A percentile compares a stretch with the other conserved stretches of the same genome.
Evolutionary conservation across 2,888 invertebrate species (phyloP).

Genomic region (Agrypnus murinus): DNA sequence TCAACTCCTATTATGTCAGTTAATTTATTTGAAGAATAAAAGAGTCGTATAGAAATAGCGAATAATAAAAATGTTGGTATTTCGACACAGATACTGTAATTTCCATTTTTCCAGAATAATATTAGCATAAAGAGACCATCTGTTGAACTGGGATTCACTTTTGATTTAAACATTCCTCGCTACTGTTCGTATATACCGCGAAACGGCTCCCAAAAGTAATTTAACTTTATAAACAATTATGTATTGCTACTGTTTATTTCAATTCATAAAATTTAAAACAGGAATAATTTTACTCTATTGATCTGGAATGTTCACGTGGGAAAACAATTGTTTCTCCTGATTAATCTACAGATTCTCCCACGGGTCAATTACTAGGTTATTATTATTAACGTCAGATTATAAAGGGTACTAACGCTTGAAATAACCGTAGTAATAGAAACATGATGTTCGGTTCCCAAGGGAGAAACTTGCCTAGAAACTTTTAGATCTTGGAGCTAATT

Average conservation of each 20-base stretch:
- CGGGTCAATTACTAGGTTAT: no score
- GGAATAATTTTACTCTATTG: no score
- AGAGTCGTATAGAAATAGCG: neutral
- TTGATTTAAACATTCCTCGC: slow-evolving; percentile 13
- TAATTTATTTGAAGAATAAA: slow-evolving; percentile 21
- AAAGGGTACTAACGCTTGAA: no score
- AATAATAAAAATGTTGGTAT: slow-evolving; percentile 12
- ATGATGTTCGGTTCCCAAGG: no score
- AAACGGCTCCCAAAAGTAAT: neutral
- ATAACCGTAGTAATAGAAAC: no score
- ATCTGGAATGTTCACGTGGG: no score
- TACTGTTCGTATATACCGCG: neutral
- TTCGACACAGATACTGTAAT: slow-evolving; percentile 24
- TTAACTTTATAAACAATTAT: slow-evolving; percentile 23
- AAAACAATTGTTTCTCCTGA: no score
- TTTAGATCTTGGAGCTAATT: no score
- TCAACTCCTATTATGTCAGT: neutral
- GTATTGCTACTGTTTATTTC: neutral
- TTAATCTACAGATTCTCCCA: no score
- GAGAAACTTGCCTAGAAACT: no score
- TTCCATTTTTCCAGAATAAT: slow-evolving; percentile 32
- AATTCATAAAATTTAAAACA: no score
- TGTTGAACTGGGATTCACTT: slow-evolving; percentile 33
- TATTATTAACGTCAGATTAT: no score
- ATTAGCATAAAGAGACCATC: slow-evolving; percentile 36